These are phyloP conservation scores for Lithobates pipiens DNA, from an alignment of 2,797 vertebrate genomes.

Conservation along the genomic window DNA sequence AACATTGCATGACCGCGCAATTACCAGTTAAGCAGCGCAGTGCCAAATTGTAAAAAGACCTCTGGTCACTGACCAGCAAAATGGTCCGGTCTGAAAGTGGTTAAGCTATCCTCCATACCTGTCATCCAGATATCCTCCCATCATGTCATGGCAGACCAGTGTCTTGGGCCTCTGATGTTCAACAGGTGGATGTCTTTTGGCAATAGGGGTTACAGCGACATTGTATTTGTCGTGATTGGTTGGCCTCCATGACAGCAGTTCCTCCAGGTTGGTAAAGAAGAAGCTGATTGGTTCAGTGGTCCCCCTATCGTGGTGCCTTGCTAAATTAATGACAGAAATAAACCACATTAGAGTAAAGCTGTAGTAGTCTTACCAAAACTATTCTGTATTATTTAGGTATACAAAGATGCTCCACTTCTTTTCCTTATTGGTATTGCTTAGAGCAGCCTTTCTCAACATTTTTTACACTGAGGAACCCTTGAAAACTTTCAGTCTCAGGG, in stretches of 20 bases:
- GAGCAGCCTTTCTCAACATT: too few species aligned
- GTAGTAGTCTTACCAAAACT: neutral
- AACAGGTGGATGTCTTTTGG: slow-evolving; percentile 79
- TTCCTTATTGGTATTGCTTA: neutral
- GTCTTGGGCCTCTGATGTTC: slow-evolving; percentile 75
- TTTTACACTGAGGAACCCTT: too few species aligned
- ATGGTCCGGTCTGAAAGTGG: too few species aligned
- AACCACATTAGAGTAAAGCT: neutral
- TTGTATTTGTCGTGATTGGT: slow-evolving; percentile 81
- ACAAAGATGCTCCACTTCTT: neutral
- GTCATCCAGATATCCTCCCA: slow-evolving; percentile 92
- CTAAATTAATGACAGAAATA: slow-evolving; percentile 69
- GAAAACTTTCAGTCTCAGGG: too few species aligned
- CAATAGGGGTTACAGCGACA: slow-evolving; percentile 75
- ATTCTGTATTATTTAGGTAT: neutral
- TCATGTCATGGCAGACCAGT: slow-evolving; percentile 94
- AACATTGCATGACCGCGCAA: too few species aligned
- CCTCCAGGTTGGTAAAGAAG: slow-evolving; percentile 82
- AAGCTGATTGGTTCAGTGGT: slow-evolving; percentile 88
- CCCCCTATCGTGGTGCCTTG: slow-evolving; percentile 81
- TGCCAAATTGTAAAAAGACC: too few species aligned
- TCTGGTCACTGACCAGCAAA: too few species aligned
- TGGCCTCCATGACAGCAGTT: slow-evolving; percentile 85
- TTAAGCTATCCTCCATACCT: slow-evolving; percentile 73
- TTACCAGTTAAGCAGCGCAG: too few species aligned